Base-by-base conservation (phyloP, 2,888 invertebrate species). In the Drosophila mercatorum region DNA sequence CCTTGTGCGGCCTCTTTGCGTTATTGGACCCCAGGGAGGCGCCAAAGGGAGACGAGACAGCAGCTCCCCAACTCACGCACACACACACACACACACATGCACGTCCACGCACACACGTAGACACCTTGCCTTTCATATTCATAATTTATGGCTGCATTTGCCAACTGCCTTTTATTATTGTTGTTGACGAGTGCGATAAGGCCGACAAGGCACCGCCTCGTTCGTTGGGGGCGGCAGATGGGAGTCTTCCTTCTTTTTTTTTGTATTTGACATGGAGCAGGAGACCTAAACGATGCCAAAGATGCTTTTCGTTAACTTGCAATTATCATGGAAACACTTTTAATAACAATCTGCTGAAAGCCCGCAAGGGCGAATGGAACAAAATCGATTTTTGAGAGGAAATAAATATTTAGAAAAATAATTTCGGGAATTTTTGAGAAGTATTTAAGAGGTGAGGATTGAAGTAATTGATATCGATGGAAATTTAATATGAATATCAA, bases 61-160 rank as follows among this genome's bases (percentile, higher is more conserved):
- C 14, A 44, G 10, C 52, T 57, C 61, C 49, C 17, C 34, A 17
- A 22, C 17, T 41, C n/a, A 47, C 46, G 41, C 38, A 17, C 41
- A 31, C 47, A 66, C 51, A 53, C 17, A 41, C 41, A 41, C 7
- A n/a, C 17, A 40, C 74, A 81, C 71, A 17, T 17, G 17, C 17
- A 17, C 17, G 17, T 17, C 17, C 17, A 41, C 41, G n/a, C 7
- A n/a, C 17, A 40, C 74, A 81, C 71, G 67, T 66, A 81, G 51
- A 69, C 80, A 83, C 83, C 85, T 89, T 80, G 78, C 69, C 73
- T 80, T 80, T 76, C 83, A 83, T 85, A 83, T 85, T 76, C 65
- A 89, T 88, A 83, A 85, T 88, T 85, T 89, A 85, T 85, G 72
- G 57, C 72, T 84, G 76, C 79, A 76, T 88, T 85, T 77, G 66